Evolutionary conservation across 1,140 invertebrate species (phyloP), one percentile per base, ranked within the genome.

Genomic region (Pseudachorutes palmiensis): DNA sequence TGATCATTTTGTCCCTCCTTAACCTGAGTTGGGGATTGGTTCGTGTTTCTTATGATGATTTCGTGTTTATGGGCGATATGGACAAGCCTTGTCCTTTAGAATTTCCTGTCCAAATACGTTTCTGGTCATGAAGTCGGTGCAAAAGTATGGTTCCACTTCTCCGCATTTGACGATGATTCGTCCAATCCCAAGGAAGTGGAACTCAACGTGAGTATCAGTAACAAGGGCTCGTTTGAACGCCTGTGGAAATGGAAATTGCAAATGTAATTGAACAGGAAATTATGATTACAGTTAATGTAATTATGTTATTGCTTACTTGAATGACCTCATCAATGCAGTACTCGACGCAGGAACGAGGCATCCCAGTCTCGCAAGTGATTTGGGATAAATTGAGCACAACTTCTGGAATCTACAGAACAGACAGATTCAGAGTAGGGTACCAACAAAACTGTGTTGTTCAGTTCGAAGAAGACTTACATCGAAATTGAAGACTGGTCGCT

Each of bases 271-370:
- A 24, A 5, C n/a, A 16, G 29, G 55, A 19, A 19, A 57, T 30
- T 19, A 48, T 45, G 22, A 9, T 12, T 48, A 24, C 16, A 24
- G 1, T 30, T 33, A 45, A n/a, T n/a, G n/a, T n/a, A n/a, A n/a
- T n/a, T n/a, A n/a, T n/a, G n/a, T n/a, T n/a, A 29, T 26, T 60
- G 0, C 12, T 14, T 67, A 70, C 69, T 51, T 73, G 71, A 41
- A 72, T 22, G 16, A 72, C 71, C 70, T 73, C 72, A n/a, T 67
- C 28, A 22, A 73, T 62, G 30, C 64, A 68, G 19, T 19, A 49
- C 32, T 73, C 69, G 0, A 73, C 72, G 30, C 16, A 28, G n/a
- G 58, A 45, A 0, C 64, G 61, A 16, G 66, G 49, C 22, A 73
- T 26, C 26, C 60, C 24, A 19, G 51, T 32, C 5, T 48, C 41